Evolutionary conservation across 2,888 invertebrate species (phyloP).

Genomic region (Drosophila merina): DNA sequence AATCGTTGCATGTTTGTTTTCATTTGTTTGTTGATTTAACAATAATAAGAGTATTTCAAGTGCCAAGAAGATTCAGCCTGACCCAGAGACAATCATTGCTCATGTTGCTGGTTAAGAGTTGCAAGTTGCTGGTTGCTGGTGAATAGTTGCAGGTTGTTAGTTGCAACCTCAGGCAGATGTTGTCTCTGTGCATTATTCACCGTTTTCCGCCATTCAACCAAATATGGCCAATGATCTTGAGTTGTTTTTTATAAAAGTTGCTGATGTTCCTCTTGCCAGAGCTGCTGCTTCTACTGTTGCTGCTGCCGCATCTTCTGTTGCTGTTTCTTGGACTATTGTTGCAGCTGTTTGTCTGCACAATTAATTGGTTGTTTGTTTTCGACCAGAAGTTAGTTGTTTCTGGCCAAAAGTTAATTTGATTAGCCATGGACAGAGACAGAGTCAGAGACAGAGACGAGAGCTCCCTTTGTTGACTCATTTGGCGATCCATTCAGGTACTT

Average conservation of each 20-base stretch:
- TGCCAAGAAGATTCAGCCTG: not conserved
- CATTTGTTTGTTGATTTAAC: conserved; percentile 9
- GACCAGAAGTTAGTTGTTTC: not conserved
- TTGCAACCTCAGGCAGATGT: conserved; percentile 8
- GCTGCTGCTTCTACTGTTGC: not conserved
- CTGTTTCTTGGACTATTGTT: not conserved
- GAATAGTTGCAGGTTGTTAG: not conserved
- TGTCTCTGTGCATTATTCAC: not conserved
- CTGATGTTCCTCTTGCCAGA: too few species aligned
- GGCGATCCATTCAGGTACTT: conserved; percentile 29
- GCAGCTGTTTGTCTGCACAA: conserved; percentile 30
- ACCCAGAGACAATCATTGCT: not conserved
- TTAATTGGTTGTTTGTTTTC: conserved; percentile 39
- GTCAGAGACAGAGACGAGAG: conserved; percentile 32
- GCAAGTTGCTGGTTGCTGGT: not conserved
- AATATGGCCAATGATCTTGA: conserved; percentile 44
- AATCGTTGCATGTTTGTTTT: not conserved
- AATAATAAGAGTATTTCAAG: not conserved
- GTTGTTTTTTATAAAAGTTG: not conserved
- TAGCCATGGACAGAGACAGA: conserved; percentile 54
- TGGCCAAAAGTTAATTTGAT: conserved; percentile 58
- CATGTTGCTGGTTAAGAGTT: not conserved
- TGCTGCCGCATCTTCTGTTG: not conserved
- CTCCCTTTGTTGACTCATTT: conserved; percentile 23
- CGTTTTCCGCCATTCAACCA: conserved; percentile 11